Evolutionary conservation across 2,888 invertebrate species (phyloP).

Genomic region (Andrena fulva): DNA sequence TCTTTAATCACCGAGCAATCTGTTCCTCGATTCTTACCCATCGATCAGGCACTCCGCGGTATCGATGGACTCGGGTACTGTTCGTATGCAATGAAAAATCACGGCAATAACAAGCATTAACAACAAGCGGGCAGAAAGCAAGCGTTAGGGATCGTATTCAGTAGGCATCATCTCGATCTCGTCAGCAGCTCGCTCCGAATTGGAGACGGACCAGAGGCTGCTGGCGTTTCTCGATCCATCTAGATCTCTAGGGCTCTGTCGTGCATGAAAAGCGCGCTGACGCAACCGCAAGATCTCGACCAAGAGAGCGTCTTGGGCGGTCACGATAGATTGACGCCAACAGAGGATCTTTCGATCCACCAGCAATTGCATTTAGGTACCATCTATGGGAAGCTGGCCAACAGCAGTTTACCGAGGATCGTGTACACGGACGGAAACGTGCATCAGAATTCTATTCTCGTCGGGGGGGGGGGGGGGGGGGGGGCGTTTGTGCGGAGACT

Average conservation of each 20-base stretch:
- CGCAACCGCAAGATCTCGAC: slow-evolving; percentile 36
- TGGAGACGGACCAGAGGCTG: slow-evolving; percentile 1
- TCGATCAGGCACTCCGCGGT: neutral
- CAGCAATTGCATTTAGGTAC: slow-evolving; percentile 18
- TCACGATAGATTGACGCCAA: slow-evolving; percentile 7
- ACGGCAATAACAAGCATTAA: slow-evolving; percentile 58
- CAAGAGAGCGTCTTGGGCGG: neutral
- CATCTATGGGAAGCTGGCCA: slow-evolving; percentile 10
- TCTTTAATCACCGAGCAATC: neutral
- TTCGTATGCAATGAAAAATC: slow-evolving; percentile 37
- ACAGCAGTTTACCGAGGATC: slow-evolving; percentile 1
- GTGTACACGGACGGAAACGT: neutral
- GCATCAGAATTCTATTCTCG: neutral
- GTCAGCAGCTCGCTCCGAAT: slow-evolving; percentile 22
- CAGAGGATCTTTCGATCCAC: slow-evolving; percentile 21
- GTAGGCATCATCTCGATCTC: slow-evolving; percentile 39
- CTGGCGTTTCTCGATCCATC: slow-evolving; percentile 4
- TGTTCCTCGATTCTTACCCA: neutral
- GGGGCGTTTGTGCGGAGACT: slow-evolving; percentile 1
- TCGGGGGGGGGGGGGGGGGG: neutral
- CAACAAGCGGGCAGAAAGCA: slow-evolving; percentile 42
- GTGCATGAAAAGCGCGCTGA: slow-evolving; percentile 41
- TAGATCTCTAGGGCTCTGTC: slow-evolving; percentile 20
- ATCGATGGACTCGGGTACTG: slow-evolving; percentile 8
- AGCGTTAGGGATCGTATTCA: slow-evolving; percentile 38